These are phyloP conservation scores for Lasioglossum malachurum DNA, from an alignment of 2,888 invertebrate species.

Conservation along the genomic window DNA sequence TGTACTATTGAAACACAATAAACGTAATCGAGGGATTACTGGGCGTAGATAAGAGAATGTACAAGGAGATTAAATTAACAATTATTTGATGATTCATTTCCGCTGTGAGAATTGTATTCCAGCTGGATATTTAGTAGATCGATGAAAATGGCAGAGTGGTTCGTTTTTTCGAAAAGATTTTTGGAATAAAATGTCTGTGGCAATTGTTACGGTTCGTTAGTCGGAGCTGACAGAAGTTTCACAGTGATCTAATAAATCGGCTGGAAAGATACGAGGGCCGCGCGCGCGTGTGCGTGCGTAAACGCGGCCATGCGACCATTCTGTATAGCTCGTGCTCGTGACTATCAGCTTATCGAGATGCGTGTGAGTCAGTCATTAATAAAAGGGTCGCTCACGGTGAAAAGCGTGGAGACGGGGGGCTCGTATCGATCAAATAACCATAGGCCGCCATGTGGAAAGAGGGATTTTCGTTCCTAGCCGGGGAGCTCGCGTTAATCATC, in stretches of 20 bases:
- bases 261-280: conserved; percentile 50
- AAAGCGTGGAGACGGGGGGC: conserved; percentile 70
- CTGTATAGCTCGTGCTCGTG: conserved; percentile 50
- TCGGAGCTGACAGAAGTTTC: neutral
- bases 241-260: conserved; percentile 50
- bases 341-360: conserved; percentile 72
- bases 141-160: neutral
- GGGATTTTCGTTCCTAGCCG: conserved; percentile 58
- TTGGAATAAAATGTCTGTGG: neutral
- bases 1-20: neutral
- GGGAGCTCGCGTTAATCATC: conserved; percentile 14
- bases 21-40: neutral
- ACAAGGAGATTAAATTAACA: neutral
- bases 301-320: conserved; percentile 26
- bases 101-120: neutral
- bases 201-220: neutral
- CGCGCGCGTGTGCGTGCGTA: conserved; percentile 47
- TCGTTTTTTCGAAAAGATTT: neutral
- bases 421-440: conserved; percentile 83
- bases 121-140: neutral
- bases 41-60: neutral
- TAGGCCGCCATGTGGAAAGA: conserved; percentile 68
- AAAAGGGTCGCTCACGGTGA: conserved; percentile 69
- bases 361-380: conserved; percentile 81
- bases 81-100: neutral